Base-by-base conservation (phyloP, 2,888 invertebrate species). In the Scaptomyza parva region DNA sequence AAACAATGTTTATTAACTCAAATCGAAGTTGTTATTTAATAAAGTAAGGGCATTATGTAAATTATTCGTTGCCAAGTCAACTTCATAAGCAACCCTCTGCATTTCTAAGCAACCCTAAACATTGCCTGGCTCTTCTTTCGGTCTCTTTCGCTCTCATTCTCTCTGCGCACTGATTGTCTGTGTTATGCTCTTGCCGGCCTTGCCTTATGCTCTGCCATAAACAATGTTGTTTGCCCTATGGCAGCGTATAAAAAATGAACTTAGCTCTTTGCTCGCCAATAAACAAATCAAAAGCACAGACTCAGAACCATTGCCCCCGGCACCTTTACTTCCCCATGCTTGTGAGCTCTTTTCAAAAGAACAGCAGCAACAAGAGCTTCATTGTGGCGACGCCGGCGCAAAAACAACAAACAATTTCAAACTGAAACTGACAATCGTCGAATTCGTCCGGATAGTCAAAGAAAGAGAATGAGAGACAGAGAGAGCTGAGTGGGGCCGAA, bases 221-320 rank as follows among this genome's bases (percentile, higher is more conserved):
- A 81, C 71, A 81, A 76, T 67, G 73, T 52, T 64, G 48, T 66
- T 74, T 70, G 66, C 63, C 53, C 78, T 50, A 8, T 58, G 55
- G 30, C 50, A 17, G 30, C 48, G 39, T 47, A 51, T 26, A 35
- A 64, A 61, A 51, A 37, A 43, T 43, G 24, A 43, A 37, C 48
- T 22, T 43, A 39, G 52, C 59, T 40, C 51, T 45, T 28, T 26
- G 51, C 76, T 70, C 78, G 24, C 61, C 45, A 68, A 78, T 78
- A 83, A 86, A 86, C 83, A 86, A 86, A 78, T 76, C 78, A 55
- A 53, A 78, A 58, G 62, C 45, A 33, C 50, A 43, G 11, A 40
- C 44, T 53, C 53, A 44, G 62, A 17, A 4, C 8, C 9, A 12
- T 12, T 4, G n/a, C 35, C 26, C 39, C 2, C 5, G n/a, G n/a